Evolutionary conservation across 1,140 invertebrate genomes (phyloP), one percentile per base, ranked within the genome.

Genomic region (Steinernema feltiae): DNA sequence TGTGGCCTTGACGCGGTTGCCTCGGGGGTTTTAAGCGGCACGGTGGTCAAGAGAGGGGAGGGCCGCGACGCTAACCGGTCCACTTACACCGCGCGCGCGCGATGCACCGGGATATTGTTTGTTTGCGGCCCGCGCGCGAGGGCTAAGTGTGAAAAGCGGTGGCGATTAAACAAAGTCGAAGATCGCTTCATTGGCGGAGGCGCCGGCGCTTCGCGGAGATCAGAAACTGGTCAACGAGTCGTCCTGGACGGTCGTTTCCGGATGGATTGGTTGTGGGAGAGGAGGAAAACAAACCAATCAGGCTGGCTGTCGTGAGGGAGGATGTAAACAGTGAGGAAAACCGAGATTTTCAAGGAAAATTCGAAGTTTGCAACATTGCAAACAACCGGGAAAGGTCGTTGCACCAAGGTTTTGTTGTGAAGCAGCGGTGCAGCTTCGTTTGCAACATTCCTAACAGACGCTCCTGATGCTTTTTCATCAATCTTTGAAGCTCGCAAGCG

Each of bases 21-120:
- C 53, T 63, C 41, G 24, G 24, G 53, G 53, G 35, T 63, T 63
- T 63, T 63, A 63, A 63, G 35, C 35, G n/a, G n/a, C 35, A 18
- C 18, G 53, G 53, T 63, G 53, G 53, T 63, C 53, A 63, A 63
- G 15, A 3, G 53, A 63, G 24, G 53, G 12, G 15, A 27, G 53
- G 24, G 7, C 53, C 53, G 15, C 53, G 53, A n/a, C 53, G 15
- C 53, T 3, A 27, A 63, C 53, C 53, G 24, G 53, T 63, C 53
- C 53, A 15, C 53, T 15, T 3, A n/a, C 12, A 21, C 12, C 3
- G 53, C 53, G 53, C 15, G 7, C 24, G 53, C 53, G 7, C 18
- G 53, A 12, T 63, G 53, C 53, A 63, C 53, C 53, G 53, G 53
- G 53, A 63, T 63, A 63, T 63, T 63, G 53, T 63, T 63, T 63